These are phyloP conservation scores for Zaprionus vittiger DNA, from an alignment of 1,140 invertebrate genomes.

Conservation along the genomic window DNA sequence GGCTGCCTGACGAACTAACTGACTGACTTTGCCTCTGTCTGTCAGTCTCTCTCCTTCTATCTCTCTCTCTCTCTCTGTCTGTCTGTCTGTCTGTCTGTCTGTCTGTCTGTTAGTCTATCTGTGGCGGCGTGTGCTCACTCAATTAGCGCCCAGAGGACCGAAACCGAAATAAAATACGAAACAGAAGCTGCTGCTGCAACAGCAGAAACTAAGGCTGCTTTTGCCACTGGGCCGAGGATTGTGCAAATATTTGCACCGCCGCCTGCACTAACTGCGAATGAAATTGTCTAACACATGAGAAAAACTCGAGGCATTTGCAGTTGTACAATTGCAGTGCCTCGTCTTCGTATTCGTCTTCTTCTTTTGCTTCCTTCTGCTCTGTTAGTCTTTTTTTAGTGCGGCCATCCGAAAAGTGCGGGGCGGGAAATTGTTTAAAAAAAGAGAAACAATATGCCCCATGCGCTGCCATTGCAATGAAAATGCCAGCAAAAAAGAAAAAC, in stretches of 20 bases:
- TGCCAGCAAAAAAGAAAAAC: conserved; percentile 47
- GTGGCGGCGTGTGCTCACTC: conserved; percentile 76
- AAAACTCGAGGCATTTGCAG: conserved; percentile 33
- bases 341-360: conserved; percentile 24
- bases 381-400: conserved; percentile 1
- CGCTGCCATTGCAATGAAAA: conserved; percentile 55
- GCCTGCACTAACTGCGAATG: conserved; percentile 70
- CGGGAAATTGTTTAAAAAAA: conserved; percentile 43
- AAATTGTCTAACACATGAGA: conserved; percentile 65
- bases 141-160: conserved; percentile 79
- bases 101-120: conserved; percentile 30
- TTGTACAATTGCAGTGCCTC: conserved; percentile 37
- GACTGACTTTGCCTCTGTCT: conserved; percentile 27
- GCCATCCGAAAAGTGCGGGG: neutral
- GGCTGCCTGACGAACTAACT: conserved; percentile 28
- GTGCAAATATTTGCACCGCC: conserved; percentile 73
- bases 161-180: conserved; percentile 64
- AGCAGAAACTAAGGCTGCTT: conserved; percentile 19
- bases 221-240: conserved; percentile 64
- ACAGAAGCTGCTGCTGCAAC: conserved; percentile 35
- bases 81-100: neutral
- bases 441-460: conserved; percentile 39
- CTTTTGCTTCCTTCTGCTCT: conserved; percentile 10
- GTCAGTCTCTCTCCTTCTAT: conserved; percentile 21
- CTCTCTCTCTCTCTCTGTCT: too few relatives aligned